Conservation (phyloP, 2,888 invertebrate genomes). For the Tineola bisselliella region DNA sequence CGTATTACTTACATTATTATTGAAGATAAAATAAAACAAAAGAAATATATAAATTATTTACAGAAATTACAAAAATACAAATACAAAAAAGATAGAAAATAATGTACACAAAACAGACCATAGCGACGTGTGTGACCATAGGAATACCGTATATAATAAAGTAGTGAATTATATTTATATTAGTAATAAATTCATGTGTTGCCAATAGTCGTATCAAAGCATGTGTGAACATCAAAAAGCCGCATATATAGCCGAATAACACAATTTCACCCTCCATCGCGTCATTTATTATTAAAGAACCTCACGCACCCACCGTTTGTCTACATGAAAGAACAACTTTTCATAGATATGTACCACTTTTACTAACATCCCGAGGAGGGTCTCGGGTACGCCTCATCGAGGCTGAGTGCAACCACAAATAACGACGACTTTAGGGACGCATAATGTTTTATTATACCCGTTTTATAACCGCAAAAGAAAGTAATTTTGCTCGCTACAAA, state of each 20-base stretch:
- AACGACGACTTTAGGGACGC: slow-evolving; percentile 40
- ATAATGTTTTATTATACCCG: slow-evolving; percentile 56
- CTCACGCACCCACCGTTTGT: slow-evolving; percentile 11
- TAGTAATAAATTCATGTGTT: neutral
- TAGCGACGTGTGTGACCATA: no score
- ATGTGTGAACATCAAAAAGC: slow-evolving; percentile 1
- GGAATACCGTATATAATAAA: no score
- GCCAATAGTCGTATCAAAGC: neutral
- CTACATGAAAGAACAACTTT: slow-evolving; percentile 10
- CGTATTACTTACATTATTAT: no score
- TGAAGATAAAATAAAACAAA: no score
- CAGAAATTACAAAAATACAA: no score
- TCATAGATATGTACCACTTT: slow-evolving; percentile 9
- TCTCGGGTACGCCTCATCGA: slow-evolving; percentile 23
- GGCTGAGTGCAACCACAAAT: slow-evolving; percentile 51
- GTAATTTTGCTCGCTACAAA: slow-evolving; percentile 33
- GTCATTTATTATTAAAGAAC: slow-evolving; percentile 7
- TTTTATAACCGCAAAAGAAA: slow-evolving; percentile 54
- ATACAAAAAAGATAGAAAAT: no score
- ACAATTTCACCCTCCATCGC: slow-evolving; percentile 7
- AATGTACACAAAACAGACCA: no score
- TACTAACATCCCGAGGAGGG: neutral
- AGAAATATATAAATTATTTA: no score
- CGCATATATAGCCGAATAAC: neutral
- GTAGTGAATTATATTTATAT: neutral